These are phyloP conservation scores for Hipposideros larvatus DNA, from an alignment of 2,797 vertebrate species.

Conservation along the genomic window DNA sequence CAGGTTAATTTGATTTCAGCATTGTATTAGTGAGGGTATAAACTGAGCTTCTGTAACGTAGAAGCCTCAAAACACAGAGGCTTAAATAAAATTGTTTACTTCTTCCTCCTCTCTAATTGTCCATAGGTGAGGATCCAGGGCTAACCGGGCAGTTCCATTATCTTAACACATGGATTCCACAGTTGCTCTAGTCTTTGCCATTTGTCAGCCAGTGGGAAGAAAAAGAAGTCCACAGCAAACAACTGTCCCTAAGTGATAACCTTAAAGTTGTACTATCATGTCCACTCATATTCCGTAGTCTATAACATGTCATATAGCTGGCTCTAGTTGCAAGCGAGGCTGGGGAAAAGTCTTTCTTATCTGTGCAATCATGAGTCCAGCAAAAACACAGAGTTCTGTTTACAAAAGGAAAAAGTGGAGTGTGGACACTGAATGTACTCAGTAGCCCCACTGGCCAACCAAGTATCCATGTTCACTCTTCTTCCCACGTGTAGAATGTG, in stretches of 20 bases:
- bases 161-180: neutral
- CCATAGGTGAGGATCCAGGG: neutral
- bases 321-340: neutral
- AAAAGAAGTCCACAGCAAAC: too few relatives aligned
- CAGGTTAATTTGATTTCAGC: conserved; percentile 25
- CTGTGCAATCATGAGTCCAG: neutral
- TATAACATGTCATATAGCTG: neutral
- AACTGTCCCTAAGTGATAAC: too few relatives aligned
- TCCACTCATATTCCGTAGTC: too few relatives aligned
- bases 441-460: neutral
- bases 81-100: neutral
- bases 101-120: neutral
- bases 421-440: neutral
- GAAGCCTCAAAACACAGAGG: neutral
- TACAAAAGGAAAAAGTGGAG: neutral
- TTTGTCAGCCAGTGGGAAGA: neutral
- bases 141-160: neutral
- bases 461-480: neutral
- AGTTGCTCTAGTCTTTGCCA: neutral
- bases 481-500: neutral
- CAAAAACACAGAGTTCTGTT: neutral
- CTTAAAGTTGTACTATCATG: too few relatives aligned
- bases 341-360: neutral
- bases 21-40: neutral
- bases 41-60: neutral